Conservation (phyloP, 2,113 vertebrate genomes). For the Actenoides hombroni region DNA sequence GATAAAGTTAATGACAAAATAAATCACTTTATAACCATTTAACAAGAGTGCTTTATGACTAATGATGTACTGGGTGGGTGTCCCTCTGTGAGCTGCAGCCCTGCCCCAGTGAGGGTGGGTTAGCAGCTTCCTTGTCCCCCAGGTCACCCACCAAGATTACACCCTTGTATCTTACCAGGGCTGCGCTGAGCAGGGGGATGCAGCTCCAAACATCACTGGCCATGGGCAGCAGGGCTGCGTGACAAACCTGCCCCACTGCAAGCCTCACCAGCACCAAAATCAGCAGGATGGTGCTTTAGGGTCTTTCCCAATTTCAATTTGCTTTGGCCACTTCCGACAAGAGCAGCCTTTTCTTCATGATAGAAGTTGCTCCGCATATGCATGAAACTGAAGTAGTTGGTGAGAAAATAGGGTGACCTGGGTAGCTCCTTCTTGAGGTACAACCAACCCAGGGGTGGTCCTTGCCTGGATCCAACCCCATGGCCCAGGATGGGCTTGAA, state of each 20-base stretch:
- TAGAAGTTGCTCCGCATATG: neutral
- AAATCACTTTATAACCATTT: conserved; percentile 26
- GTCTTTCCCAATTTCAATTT: neutral
- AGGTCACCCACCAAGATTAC: rapidly evolving
- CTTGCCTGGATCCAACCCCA: neutral
- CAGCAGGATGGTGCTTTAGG: neutral
- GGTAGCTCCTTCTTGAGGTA: neutral
- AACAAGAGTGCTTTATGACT: neutral
- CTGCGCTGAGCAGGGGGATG: rapidly evolving
- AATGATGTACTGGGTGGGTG: neutral
- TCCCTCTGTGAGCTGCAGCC: neutral
- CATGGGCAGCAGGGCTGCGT: rapidly evolving
- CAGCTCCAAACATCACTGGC: rapidly evolving
- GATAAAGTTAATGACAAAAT: conserved; percentile 54
- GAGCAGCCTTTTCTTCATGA: neutral
- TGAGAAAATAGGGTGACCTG: neutral
- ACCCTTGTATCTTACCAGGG: rapidly evolving
- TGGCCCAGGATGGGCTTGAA: neutral
- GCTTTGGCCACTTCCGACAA: neutral
- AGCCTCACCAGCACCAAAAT: neutral
- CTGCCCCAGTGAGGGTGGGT: neutral
- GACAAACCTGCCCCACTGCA: neutral
- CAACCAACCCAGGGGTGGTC: rapidly evolving
- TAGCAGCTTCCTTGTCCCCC: neutral
- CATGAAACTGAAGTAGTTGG: neutral